Conservation (phyloP, 2,797 vertebrate genomes). For the Enteromius afrohamiltoni region DNA sequence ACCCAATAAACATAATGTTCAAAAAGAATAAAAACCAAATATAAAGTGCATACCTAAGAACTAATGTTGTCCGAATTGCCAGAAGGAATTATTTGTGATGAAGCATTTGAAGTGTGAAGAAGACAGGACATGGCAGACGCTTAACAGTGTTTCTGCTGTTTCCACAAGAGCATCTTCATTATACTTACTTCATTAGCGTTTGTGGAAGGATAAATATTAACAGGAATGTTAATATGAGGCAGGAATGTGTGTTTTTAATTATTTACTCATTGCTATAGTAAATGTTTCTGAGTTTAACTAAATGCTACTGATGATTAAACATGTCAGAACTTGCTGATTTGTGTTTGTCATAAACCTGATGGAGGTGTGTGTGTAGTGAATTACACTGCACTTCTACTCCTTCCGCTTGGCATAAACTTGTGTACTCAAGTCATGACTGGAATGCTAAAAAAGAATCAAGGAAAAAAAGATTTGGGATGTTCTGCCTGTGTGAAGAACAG, state of each 20-base stretch:
- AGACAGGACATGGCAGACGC: background rate
- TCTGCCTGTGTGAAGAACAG: background rate
- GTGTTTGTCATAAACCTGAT: background rate
- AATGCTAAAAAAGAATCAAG: no score
- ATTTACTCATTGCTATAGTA: background rate
- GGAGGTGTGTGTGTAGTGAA: no score
- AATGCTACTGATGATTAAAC: background rate
- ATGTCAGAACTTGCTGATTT: background rate
- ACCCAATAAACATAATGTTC: no score
- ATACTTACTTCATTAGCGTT: background rate
- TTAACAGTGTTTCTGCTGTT: background rate
- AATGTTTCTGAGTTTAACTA: background rate
- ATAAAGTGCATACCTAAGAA: background rate
- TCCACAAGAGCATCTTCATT: background rate
- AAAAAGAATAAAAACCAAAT: background rate
- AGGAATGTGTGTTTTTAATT: slow-evolving; percentile 13
- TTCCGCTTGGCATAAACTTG: no score
- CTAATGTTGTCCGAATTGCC: background rate
- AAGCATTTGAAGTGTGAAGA: background rate
- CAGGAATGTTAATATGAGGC: no score
- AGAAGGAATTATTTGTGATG: background rate
- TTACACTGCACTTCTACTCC: no score
- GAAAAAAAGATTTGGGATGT: background rate
- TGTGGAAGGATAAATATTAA: slow-evolving; percentile 24
- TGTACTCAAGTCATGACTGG: no score